Evolutionary conservation across 2,797 vertebrate species (phyloP).

Genomic region (Vultur gryphus): DNA sequence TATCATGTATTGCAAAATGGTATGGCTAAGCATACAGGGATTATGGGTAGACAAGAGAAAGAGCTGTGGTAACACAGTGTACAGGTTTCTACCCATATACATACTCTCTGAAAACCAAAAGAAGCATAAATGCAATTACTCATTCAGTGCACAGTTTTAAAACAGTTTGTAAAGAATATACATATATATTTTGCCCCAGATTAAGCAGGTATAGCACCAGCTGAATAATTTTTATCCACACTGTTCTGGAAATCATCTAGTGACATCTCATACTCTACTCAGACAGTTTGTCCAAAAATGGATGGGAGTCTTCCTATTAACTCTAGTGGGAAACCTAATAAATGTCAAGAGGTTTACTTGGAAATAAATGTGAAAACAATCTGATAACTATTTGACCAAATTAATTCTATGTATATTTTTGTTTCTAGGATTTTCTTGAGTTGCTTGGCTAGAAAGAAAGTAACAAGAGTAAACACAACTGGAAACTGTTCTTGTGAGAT

Average conservation of each 20-base stretch:
- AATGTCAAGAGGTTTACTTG: background rate
- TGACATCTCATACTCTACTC: background rate
- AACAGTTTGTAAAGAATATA: background rate
- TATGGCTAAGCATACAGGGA: background rate
- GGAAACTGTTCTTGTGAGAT: background rate
- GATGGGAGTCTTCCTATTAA: background rate
- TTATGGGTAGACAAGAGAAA: background rate
- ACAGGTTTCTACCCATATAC: background rate
- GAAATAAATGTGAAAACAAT: background rate
- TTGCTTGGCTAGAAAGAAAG: background rate
- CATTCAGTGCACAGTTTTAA: background rate
- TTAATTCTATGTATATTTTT: background rate
- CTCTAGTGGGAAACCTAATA: background rate
- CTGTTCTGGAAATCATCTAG: background rate
- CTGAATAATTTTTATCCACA: background rate
- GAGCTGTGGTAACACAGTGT: background rate
- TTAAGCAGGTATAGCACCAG: background rate
- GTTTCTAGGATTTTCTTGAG: background rate
- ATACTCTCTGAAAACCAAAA: background rate
- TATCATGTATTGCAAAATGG: background rate
- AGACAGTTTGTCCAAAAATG: background rate
- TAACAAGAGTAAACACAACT: background rate
- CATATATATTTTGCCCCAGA: background rate
- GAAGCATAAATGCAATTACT: background rate
- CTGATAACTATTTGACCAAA: background rate